Evolutionary conservation across 2,888 invertebrate genomes (phyloP), one percentile per base, ranked within the genome.

Genomic region (Lochmaea capreae): DNA sequence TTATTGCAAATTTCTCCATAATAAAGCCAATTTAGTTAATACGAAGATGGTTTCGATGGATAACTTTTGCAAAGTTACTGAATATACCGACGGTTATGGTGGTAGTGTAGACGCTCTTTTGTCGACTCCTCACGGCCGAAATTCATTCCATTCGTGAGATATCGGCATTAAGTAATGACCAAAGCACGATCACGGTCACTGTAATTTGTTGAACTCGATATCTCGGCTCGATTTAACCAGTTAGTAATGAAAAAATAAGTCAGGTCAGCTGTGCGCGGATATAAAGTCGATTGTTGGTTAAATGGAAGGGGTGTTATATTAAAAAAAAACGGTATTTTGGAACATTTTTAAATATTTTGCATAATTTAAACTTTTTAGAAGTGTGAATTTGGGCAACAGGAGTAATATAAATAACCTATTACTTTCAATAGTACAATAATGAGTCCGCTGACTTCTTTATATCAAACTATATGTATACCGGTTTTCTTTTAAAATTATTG

Each of bases 121-220:
- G 62, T 82, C 83, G 82, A 82, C 74, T 77, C 80, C 83, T 83
- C 84, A 83, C 84, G 84, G 83, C 79, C 77, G 75, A 76, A 79
- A 79, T 79, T 76, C 79, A 80, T 78, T 79, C 81, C 81, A 80
- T 83, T 84, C 85, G 85, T 85, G 86, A 85, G 85, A 83, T 85
- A 85, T 85, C 85, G 84, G 84, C 83, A 85, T 85, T 86, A 85
- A 83, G 84, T 85, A 85, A 86, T 85, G 84, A 84, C 85, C 84
- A 81, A 79, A 79, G 82, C 85, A 86, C 85, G 85, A 85, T 84
- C 84, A 84, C 85, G 85, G 85, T 85, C 85, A 85, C 83, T 83
- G 84, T 84, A 84, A 85, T 86, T 85, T 85, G 85, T 85, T 85
- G 85, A 84, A 84, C 85, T 83, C 84, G 82, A 83, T 83, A 82